Evolutionary conservation across 2,888 invertebrate genomes (phyloP).

Genomic region (Synergus laeviventris): DNA sequence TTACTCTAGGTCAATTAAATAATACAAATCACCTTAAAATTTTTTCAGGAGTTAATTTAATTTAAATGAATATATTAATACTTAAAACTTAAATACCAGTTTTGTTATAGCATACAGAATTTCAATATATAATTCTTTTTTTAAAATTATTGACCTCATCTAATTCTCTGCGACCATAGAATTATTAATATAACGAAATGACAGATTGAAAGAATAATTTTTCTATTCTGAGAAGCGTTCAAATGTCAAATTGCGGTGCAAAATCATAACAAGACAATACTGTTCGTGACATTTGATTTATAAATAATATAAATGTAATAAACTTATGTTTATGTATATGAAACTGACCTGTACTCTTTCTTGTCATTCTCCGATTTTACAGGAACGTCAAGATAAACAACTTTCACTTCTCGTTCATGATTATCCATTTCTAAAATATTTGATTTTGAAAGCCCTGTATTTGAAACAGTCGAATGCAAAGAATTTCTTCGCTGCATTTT

Average conservation of each 20-base stretch:
- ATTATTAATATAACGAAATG: no score
- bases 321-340: neutral
- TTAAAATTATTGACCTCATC: no score
- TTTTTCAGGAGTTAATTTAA: neutral
- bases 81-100: neutral
- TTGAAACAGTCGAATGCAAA: neutral
- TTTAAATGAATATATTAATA: neutral
- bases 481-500: slow-evolving; percentile 12
- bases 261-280: no score
- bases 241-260: no score
- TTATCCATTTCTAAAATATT: slow-evolving; percentile 12
- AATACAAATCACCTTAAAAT: neutral
- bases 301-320: neutral
- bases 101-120: no score
- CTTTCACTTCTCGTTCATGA: slow-evolving; percentile 46
- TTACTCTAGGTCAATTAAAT: slow-evolving; percentile 77
- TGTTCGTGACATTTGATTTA: neutral
- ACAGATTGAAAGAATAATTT: no score
- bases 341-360: slow-evolving; percentile 84
- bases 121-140: no score
- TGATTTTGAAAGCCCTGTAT: neutral
- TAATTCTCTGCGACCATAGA: no score
- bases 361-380: slow-evolving; percentile 86
- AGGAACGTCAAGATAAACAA: slow-evolving; percentile 77
- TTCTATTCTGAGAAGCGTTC: no score